Conservation (phyloP, 2,113 vertebrate species). For the Aythya baeri region DNA sequence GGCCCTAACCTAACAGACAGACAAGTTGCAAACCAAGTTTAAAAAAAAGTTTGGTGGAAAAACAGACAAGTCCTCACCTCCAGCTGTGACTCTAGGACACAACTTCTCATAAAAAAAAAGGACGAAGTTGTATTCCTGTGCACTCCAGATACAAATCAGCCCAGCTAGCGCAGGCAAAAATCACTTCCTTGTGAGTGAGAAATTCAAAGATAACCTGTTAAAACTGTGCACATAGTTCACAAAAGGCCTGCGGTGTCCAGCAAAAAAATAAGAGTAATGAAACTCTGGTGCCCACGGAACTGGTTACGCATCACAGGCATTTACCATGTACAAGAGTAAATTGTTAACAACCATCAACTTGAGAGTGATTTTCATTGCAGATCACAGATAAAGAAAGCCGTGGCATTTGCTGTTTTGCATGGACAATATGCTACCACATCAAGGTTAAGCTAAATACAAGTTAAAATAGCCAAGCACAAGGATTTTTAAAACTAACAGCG, state of each 20-base stretch:
- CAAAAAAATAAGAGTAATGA: conserved; percentile 24
- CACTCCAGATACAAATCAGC: conserved; percentile 7
- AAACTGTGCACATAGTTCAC: neutral
- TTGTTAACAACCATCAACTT: conserved; percentile 23
- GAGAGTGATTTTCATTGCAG: conserved; percentile 40
- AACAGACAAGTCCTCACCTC: conserved; percentile 36
- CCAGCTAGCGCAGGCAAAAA: conserved; percentile 38
- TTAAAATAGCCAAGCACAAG: neutral
- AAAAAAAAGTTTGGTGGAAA: neutral
- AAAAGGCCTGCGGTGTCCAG: neutral
- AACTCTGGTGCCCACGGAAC: conserved; percentile 27
- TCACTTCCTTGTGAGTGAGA: conserved; percentile 15
- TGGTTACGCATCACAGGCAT: conserved; percentile 38
- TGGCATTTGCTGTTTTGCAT: neutral
- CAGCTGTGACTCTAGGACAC: neutral
- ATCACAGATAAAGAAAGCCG: conserved; percentile 15
- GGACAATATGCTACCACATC: neutral
- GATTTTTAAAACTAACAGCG: neutral
- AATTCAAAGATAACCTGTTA: conserved; percentile 20
- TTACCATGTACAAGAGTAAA: conserved; percentile 26
- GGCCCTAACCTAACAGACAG: neutral
- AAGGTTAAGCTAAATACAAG: too few relatives aligned
- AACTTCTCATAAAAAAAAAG: conserved; percentile 60
- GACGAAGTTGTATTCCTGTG: conserved; percentile 11
- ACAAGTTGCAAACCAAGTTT: neutral